A percentile compares a stretch with the other conserved stretches of the same genome.
Conservation (phyloP, 92 coral and sea anemone species). For the Epizoanthus fatuus region DNA sequence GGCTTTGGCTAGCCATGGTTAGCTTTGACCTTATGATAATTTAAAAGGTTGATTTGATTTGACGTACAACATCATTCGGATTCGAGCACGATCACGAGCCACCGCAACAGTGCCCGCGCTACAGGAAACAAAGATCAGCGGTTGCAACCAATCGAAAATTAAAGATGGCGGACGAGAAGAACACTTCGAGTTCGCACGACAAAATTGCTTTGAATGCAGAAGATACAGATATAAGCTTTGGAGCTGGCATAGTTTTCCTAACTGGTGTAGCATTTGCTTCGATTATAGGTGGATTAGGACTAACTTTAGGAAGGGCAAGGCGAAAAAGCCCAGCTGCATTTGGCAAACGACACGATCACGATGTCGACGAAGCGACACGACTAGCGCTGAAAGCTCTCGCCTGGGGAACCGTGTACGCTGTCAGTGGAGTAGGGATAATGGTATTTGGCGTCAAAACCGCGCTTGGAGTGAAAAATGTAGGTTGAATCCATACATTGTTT, state of each 20-base stretch:
- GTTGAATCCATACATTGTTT: background rate
- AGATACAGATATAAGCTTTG: constrained; percentile 39
- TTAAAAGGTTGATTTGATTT: too few relatives aligned
- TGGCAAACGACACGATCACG: constrained; percentile 70
- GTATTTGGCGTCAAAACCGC: constrained; percentile 88
- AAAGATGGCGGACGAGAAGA: constrained; percentile 12
- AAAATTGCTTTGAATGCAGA: constrained; percentile 11
- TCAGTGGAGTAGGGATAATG: constrained; percentile 89
- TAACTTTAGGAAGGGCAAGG: constrained; percentile 86
- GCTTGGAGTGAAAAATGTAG: constrained; percentile 85
- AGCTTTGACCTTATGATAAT: background rate
- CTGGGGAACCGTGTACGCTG: constrained; percentile 89
- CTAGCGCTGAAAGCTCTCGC: constrained; percentile 91
- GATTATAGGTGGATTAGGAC: constrained; percentile 91
- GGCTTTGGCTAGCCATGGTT: constrained; percentile 68
- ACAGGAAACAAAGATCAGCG: background rate
- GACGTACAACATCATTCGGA: too few relatives aligned
- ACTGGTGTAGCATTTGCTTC: constrained; percentile 95
- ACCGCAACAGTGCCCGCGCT: constrained; percentile 38
- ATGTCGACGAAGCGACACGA: constrained; percentile 82
- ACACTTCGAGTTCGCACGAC: background rate
- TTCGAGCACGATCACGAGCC: too few relatives aligned
- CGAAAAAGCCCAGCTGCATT: constrained; percentile 85
- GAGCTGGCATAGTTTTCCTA: constrained; percentile 74
- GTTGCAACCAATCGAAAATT: background rate